Evolutionary conservation across 2,797 vertebrate species (phyloP), one percentile per base, ranked within the genome.

Genomic region (Tapera naevia): DNA sequence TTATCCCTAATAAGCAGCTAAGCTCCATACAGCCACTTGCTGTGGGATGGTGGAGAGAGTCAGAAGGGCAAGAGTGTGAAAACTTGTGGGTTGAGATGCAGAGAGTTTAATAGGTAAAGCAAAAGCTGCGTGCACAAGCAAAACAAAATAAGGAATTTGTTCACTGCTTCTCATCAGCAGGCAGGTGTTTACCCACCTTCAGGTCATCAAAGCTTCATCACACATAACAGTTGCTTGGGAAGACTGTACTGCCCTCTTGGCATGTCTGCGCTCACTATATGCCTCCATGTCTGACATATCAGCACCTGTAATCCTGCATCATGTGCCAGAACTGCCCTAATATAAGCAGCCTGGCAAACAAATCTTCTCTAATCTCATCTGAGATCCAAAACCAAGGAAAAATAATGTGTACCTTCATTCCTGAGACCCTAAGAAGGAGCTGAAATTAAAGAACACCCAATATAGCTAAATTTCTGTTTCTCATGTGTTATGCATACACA

Each of bases 211-310:
- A 12, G 24, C 5, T 57, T 33, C 62, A 57, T 39, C 62, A 57
- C 1, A 0, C 1, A 0, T 48, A 28, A 23, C 1, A 3, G n/a
- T 53, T 30, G 39, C n/a, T 53, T 58, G 11, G 13, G 57, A 65
- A 81, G 28, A 58, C 37, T 39, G 28, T 64, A 17, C 19, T 58
- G 37, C 21, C 51, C 24, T 18, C 56, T 70, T 60, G 27, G 32
- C 50, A 41, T 48, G 21, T 14, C 28, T 70, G 10, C 10, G 37
- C 39, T n/a, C 30, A 18, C 33, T 56, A 37, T 15, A 33, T 24
- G 32, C 7, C n/a, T 86, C 35, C 32, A 22, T 7, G 15, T 50
- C 30, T 66, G 58, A 45, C 28, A 4, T 27, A 58, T 7, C 27
- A 85, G 23, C 33, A 43, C 13, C 39, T 71, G 10, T 25, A 87